Evolutionary conservation across 2,797 vertebrate species (phyloP).

Genomic region (Glossophaga mutica): DNA sequence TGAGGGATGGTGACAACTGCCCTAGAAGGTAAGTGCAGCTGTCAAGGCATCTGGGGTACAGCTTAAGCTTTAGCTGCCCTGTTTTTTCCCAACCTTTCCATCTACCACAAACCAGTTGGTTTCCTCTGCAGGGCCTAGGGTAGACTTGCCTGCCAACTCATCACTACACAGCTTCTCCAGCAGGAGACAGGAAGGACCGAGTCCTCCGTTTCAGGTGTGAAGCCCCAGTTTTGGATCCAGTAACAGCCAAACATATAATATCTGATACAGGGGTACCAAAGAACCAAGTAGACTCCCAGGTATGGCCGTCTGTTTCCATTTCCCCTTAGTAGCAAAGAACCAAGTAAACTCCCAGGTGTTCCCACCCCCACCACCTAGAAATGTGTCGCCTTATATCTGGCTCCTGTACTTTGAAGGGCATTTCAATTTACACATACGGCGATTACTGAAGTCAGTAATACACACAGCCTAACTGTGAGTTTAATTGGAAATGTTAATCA

Average conservation of each 20-base stretch:
- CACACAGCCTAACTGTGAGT: neutral
- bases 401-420: neutral
- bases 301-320: slow-evolving; percentile 24
- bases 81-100: neutral
- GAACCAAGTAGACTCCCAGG: neutral
- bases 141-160: neutral
- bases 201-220: slow-evolving; percentile 59
- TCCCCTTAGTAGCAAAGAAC: neutral
- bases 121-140: neutral
- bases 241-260: slow-evolving; percentile 23
- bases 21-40: slow-evolving; percentile 3
- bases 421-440: neutral
- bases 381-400: neutral
- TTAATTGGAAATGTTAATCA: slow-evolving; percentile 70
- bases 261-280: neutral
- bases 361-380: neutral
- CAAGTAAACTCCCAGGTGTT: no score
- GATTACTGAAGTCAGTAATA: slow-evolving; percentile 50
- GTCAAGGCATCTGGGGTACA: neutral
- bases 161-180: slow-evolving; percentile 20
- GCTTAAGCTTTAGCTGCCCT: neutral
- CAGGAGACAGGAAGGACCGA: slow-evolving; percentile 24
- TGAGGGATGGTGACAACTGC: neutral
- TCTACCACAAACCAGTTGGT: neutral
- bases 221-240: neutral